phyloP scores from a whole-genome alignment of 2,888 invertebrate genomes.

The Standfussiana lucernea region DNA sequence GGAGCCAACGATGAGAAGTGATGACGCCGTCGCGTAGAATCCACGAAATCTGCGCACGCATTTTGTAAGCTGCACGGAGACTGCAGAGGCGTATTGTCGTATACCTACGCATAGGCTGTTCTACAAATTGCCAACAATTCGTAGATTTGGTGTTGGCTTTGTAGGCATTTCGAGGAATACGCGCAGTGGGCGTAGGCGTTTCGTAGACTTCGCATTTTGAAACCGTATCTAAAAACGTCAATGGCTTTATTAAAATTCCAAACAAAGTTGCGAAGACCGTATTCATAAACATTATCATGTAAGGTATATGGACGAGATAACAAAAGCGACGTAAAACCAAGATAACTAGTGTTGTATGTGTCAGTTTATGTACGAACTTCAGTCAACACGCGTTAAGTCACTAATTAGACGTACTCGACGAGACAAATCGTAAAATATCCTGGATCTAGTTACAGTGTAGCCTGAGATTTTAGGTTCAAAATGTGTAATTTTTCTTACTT shows the following conservation, averaged over 20 bases:
- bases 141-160: not conserved
- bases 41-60: too few relatives aligned
- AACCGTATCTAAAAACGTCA: not conserved
- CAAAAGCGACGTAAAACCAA: constrained; percentile 46
- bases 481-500: not conserved
- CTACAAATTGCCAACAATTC: not conserved
- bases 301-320: constrained; percentile 28
- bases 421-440: constrained; percentile 65
- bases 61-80: not conserved
- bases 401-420: constrained; percentile 62
- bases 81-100: not conserved
- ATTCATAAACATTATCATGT: constrained; percentile 32
- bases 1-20: not conserved
- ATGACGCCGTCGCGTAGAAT: not conserved
- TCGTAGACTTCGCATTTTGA: not conserved
- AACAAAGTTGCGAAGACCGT: constrained; percentile 11
- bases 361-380: constrained; percentile 58
- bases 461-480: not conserved
- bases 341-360: constrained; percentile 45
- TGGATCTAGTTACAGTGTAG: constrained; percentile 60
- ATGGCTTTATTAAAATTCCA: not conserved
- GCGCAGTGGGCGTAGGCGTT: not conserved
- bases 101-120: not conserved
- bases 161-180: not conserved
- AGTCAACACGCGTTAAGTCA: constrained; percentile 62